Evolutionary conservation across 1,140 invertebrate species (phyloP), one percentile per base, ranked within the genome.

Genomic region (Drosophila miranda): DNA sequence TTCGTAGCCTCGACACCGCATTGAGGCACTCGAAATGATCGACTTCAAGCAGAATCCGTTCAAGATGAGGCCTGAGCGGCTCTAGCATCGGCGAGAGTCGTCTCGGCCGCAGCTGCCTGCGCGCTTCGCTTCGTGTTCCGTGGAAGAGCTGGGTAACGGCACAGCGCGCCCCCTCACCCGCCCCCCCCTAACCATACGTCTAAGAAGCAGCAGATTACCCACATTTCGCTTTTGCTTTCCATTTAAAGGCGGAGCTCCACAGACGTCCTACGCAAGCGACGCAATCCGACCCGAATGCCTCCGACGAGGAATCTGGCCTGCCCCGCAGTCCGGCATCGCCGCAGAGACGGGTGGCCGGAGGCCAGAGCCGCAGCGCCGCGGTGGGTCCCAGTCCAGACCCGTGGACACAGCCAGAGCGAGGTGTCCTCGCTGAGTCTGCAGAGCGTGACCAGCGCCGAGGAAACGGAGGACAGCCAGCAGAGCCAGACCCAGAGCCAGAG

Each of bases 1-100:
- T 84, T 83, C 61, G 62, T 26, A 23, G 80, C 46, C 80, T 80
- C 72, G 38, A 34, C 38, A 23, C 34, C 8, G 44, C 14, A 46
- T 50, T 55, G 75, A 79, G 71, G 55, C 62, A 23, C 30, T 7
- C 52, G 19, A 43, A 84, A 90, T 90, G 78, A 75, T 90, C 57
- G 89, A 90, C 68, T 90, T 90, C 48, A 90, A 90, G 61, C 87
- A 90, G 68, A 89, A 90, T 78, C 88, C 87, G 7, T 90, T 90
- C 38, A 90, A 90, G 68, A 87, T 90, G 87, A 78, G 78, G 53
- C 54, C n/a, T 90, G 52, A 77, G 68, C 41, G 81, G 89, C 28
- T 59, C 77, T 3, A 68, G 67, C 11, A 60, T 49, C 38, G 75
- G 55, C 57, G 87, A 90, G 19, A 88, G 82, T 64, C 78, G 86